A percentile compares a stretch with the other conserved stretches of the same genome.
phyloP scores from a whole-genome alignment of 2,113 vertebrate species.

The Podiceps cristatus region DNA sequence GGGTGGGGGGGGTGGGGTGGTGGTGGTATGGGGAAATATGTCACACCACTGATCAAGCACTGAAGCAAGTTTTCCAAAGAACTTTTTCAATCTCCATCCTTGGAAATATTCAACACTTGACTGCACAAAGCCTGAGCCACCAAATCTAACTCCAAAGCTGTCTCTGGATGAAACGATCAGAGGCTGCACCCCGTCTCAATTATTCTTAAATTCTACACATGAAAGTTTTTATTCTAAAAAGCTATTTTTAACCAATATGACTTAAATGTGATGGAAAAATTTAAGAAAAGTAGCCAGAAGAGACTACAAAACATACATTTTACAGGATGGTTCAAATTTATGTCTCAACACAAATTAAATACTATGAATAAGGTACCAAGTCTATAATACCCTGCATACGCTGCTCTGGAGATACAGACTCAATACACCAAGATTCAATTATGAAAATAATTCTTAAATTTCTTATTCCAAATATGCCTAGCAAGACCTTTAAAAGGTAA shows the following conservation, averaged over 20 bases:
- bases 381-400: background rate
- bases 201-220: background rate
- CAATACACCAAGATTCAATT: background rate
- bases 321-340: background rate
- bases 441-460: background rate
- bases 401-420: accelerated
- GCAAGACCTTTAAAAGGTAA: background rate
- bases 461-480: background rate
- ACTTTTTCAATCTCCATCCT: background rate
- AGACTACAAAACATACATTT: background rate
- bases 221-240: background rate
- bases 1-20: too few relatives aligned
- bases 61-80: background rate
- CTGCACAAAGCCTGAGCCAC: background rate
- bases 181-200: background rate
- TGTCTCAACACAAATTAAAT: background rate
- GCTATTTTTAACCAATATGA: background rate
- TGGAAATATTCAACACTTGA: background rate
- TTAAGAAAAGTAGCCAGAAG: background rate
- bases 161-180: background rate
- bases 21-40: background rate
- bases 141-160: background rate
- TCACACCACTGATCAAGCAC: background rate
- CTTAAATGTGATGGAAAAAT: background rate
- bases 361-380: background rate